Evolutionary conservation across 37 sponge, comb jelly and placozoan genomes (phyloP).

Genomic region (Cliona cf. orientalis): DNA sequence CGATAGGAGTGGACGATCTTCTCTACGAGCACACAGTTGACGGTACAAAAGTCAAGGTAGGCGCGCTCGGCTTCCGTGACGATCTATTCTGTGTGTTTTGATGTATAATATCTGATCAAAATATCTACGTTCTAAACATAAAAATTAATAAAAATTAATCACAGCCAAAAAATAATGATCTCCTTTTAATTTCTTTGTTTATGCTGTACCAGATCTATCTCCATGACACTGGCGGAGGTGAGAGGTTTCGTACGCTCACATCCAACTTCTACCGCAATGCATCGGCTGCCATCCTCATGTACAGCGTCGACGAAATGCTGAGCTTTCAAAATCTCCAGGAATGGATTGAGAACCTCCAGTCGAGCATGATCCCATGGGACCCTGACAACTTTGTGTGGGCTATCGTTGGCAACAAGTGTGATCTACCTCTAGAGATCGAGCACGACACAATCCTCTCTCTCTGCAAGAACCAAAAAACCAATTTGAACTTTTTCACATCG

Average conservation of each 20-base stretch:
- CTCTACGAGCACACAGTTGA: slow-evolving; percentile 11
- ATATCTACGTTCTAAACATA: too few relatives aligned
- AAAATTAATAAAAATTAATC: too few relatives aligned
- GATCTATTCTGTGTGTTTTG: too few relatives aligned
- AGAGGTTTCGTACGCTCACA: slow-evolving; percentile 76
- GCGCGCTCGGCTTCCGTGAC: too few relatives aligned
- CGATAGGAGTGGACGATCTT: slow-evolving; percentile 41
- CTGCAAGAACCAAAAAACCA: slow-evolving; percentile 19
- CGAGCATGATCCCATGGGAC: slow-evolving; percentile 8
- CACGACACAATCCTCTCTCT: slow-evolving; percentile 1
- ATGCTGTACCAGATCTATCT: slow-evolving; percentile 45
- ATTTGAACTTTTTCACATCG: slow-evolving; percentile 56
- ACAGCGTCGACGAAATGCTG: slow-evolving; percentile 62
- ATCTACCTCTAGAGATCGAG: slow-evolving; percentile 53
- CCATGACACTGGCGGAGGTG: slow-evolving; percentile 81
- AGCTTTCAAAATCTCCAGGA: slow-evolving; percentile 61
- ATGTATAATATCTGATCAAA: too few relatives aligned
- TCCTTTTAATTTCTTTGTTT: too few relatives aligned
- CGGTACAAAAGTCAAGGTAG: slow-evolving; percentile 24
- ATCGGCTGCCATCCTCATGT: slow-evolving; percentile 73
- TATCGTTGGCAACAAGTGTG: slow-evolving; percentile 75
- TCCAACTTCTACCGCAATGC: slow-evolving; percentile 73
- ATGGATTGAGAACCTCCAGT: slow-evolving; percentile 61
- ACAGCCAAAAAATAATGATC: too few relatives aligned
- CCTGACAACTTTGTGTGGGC: slow-evolving; percentile 54